Evolutionary conservation across 2,113 vertebrate species (phyloP).

Genomic region (Sitta europaea): DNA sequence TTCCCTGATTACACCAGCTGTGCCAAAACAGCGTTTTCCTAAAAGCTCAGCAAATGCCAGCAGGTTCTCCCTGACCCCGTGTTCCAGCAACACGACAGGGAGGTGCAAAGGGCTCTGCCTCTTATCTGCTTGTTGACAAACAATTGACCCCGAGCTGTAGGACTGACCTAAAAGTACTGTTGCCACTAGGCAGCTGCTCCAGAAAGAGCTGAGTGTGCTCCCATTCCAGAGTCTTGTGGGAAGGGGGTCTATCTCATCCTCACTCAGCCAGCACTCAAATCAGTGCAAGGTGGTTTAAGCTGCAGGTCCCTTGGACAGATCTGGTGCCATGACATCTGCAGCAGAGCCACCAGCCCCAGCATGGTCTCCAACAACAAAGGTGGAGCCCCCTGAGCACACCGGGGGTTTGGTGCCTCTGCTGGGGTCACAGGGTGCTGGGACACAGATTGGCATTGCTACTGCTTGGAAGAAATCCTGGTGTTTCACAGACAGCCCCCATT

Average conservation of each 20-base stretch:
- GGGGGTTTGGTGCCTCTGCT: not conserved
- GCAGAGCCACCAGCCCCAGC: not conserved
- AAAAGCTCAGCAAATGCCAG: not conserved
- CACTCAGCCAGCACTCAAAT: not conserved
- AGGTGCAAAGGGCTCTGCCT: constrained; percentile 28
- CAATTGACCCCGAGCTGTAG: not conserved
- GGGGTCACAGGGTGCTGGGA: not conserved
- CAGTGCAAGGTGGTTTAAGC: not conserved
- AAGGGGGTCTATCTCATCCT: not conserved
- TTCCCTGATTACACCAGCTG: not conserved
- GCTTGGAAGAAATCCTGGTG: not conserved
- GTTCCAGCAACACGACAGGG: accelerated
- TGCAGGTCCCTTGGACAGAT: accelerated
- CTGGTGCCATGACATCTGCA: not conserved
- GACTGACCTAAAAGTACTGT: not conserved
- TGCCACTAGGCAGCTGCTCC: not conserved
- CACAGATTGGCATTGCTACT: accelerated
- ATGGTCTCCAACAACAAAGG: not conserved
- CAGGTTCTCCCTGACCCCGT: not conserved
- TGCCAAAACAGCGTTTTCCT: not conserved
- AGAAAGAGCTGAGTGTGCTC: not conserved
- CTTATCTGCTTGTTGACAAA: not conserved
- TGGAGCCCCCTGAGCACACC: accelerated
- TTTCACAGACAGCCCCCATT: accelerated
- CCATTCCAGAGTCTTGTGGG: not conserved